Evolutionary conservation across 2,888 invertebrate genomes (phyloP).

Genomic region (Drosophila maculinotata): DNA sequence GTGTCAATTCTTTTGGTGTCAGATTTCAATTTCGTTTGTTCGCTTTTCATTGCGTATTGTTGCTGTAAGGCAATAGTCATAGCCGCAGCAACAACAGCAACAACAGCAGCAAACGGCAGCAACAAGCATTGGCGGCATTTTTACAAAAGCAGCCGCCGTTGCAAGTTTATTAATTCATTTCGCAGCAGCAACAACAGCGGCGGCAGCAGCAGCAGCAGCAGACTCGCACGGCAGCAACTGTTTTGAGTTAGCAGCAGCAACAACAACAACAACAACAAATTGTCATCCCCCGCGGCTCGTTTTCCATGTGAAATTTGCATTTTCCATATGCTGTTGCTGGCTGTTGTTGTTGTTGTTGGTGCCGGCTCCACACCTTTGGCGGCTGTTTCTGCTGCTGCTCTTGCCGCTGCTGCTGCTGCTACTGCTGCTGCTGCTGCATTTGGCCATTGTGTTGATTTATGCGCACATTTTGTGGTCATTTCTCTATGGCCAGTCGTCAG

Average conservation of each 20-base stretch:
- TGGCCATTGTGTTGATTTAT: conserved; percentile 76
- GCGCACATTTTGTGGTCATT: conserved; percentile 76
- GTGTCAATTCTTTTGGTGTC: conserved; percentile 79
- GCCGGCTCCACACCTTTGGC: conserved; percentile 59
- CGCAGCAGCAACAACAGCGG: conserved; percentile 49
- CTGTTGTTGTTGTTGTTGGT: conserved; percentile 32
- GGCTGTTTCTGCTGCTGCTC: conserved; percentile 43
- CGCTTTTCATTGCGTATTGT: conserved; percentile 73
- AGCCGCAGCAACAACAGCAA: conserved; percentile 17
- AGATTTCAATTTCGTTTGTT: conserved; percentile 80
- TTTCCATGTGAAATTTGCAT: conserved; percentile 75
- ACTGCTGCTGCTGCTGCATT: conserved; percentile 49
- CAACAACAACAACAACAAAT: conserved; percentile 61
- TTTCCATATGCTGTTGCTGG: conserved; percentile 48
- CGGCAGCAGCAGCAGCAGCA: conserved; percentile 37
- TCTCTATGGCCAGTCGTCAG: conserved; percentile 58
- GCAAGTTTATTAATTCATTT: conserved; percentile 80
- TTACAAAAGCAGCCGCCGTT: conserved; percentile 76
- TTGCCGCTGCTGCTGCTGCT: conserved; percentile 31
- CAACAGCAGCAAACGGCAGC: conserved; percentile 33
- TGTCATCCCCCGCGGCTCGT: conserved; percentile 78
- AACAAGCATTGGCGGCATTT: conserved; percentile 75
- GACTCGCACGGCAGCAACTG: conserved; percentile 56
- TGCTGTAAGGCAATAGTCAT: conserved; percentile 53
- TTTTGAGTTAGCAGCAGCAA: conserved; percentile 62